Evolutionary conservation across 2,113 vertebrate species (phyloP), one percentile per base, ranked within the genome.

Genomic region (Anarrhichthys ocellatus): DNA sequence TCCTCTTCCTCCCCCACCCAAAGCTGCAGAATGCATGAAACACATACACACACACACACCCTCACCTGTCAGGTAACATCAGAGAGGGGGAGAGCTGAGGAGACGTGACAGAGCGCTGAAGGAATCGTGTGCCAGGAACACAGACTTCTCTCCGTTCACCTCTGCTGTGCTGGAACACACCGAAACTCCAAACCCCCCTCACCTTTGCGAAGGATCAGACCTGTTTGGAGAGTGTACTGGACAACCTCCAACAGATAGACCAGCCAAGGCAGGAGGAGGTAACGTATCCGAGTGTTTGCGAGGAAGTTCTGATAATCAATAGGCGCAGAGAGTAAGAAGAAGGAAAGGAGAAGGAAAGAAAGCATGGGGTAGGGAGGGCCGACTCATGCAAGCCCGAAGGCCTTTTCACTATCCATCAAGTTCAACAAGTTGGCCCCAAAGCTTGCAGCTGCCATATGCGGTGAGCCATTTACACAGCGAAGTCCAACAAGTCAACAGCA

Each of bases 31-130:
- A 81, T 64, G 66, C 82, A 84, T 74, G 84, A 87, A 84, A 78
- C 2, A 48, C 73, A 52, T 58, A 81, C 76, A 15, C 27, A 62
- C 42, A 72, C 84, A 80, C 88, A 83, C 84, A 67, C 71, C 62
- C 78, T 66, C 85, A 88, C 90, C 92, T 92, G 92, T 92, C 92
- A 94, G 91, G 91, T 88, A 87, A 83, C 82, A 94, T 94, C 89
- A 92, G 87, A 88, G 81, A 46, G 64, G 73, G 81, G 82, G 75
- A 81, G 87, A 89, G 78, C 54, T 90, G 91, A 90, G 77, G 82
- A 86, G 90, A 90, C 76, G 81, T 92, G 93, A 92, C 91, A 89
- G 91, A 76, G 78, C 67, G 82, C 85, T 92, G 86, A 89, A 91
- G 88, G 88, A 93, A 89, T 75, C 32, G 76, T 84, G 89, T 88